Base-by-base conservation (phyloP, 2,113 vertebrate genomes). In the Dromiciops gliroides region DNA sequence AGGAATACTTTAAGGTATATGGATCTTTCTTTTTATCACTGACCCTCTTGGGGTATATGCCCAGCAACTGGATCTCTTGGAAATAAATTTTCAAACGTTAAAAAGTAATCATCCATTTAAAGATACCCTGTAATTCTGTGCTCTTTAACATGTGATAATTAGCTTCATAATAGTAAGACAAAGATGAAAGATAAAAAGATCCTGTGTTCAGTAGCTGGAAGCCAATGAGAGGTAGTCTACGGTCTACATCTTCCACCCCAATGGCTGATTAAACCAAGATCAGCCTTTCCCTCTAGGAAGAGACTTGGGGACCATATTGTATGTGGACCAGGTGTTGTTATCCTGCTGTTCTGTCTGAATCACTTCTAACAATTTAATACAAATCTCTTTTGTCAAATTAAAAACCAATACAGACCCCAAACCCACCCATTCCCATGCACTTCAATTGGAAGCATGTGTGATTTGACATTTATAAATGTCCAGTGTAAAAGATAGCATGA, bases 171-270 rank as follows among this genome's bases (percentile, higher is more conserved):
- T 88, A 92, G 37, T 89, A 50, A 48, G 93, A 92, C 1, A 44
- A 83, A 8, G 7, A 5, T 83, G 47, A 95, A 28, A 50, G 89
- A 91, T 96, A 93, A 92, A 92, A 60, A 44, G 14, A 0, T 44
- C 2, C 90, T 94, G 7, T 60, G 52, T 60, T 93, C 96, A 97
- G 97, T 98, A 97, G 97, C 96, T 97, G 96, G 96, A 97, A 97
- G 50, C 90, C 95, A 92, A 93, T 97, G 95, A 95, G 93, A 95
- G 49, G 52, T n/a, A 95, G 95, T 49, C 94, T 90, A 95, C 96
- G 95, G 95, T 93, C 96, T 96, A 51, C 44, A 83, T 93, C 89
- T n/a, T 92, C 91, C 91, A 96, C 92, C 94, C 95, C 94, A 1
- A 92, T 44, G 16, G 7, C 67, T 83, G 7, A 83, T 5, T 22